phyloP scores from a whole-genome alignment of 2,888 invertebrate genomes.

The Margaritifera margaritifera region DNA sequence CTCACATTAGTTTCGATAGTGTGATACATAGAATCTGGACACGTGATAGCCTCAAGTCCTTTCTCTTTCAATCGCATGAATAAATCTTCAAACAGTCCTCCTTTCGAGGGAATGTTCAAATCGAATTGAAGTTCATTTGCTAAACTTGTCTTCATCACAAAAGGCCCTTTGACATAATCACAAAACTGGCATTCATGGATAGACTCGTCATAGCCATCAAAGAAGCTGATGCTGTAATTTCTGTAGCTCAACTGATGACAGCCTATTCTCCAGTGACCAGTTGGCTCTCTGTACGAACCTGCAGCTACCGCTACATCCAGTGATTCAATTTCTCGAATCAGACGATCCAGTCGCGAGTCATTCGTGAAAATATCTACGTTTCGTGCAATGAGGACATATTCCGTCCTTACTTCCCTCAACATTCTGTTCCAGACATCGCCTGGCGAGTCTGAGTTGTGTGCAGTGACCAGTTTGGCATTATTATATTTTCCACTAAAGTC shows the following conservation, averaged over 20 bases:
- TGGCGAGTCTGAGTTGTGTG: conserved; percentile 5
- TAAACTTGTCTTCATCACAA: conserved; percentile 48
- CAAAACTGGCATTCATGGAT: conserved; percentile 64
- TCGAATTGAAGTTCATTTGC: conserved; percentile 41
- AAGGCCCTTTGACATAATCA: conserved; percentile 63
- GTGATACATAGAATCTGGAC: conserved; percentile 68
- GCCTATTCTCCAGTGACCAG: conserved; percentile 59
- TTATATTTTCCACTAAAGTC: background rate
- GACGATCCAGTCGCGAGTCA: conserved; percentile 54
- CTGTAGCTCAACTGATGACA: conserved; percentile 59
- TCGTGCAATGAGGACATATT: conserved; percentile 55
- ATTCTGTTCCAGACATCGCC: conserved; percentile 51
- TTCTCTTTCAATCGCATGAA: conserved; percentile 51
- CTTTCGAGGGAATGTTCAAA: conserved; percentile 22
- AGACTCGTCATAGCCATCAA: conserved; percentile 61
- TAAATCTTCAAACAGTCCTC: conserved; percentile 60
- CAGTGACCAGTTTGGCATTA: background rate
- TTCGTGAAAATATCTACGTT: conserved; percentile 49
- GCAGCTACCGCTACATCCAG: conserved; percentile 48
- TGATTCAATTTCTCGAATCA: conserved; percentile 53
- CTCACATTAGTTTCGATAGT: background rate
- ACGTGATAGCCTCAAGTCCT: conserved; percentile 43
- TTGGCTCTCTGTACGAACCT: conserved; percentile 50
- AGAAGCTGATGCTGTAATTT: conserved; percentile 57
- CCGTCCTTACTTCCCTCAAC: conserved; percentile 44